Evolutionary conservation across 92 coral and sea anemone species (phyloP).

Genomic region (Zoanthus gigantus): DNA sequence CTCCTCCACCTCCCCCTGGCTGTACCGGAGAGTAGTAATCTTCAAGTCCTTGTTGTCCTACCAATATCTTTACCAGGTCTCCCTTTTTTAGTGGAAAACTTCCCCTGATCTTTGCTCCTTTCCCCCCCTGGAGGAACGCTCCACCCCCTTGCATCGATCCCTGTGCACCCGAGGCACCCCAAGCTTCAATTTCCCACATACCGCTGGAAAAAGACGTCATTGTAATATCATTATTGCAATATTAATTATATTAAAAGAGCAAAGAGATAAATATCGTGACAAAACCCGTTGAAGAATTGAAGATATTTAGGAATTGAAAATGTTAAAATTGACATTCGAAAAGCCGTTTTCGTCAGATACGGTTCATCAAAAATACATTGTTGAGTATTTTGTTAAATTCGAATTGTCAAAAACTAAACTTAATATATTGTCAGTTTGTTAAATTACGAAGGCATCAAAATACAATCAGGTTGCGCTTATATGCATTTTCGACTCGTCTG

Average conservation of each 20-base stretch:
- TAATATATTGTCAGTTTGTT: not conserved
- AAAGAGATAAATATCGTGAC: too few species aligned
- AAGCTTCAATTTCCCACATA: conserved; percentile 91
- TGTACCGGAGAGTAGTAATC: conserved; percentile 59
- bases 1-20: conserved; percentile 99
- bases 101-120: conserved; percentile 86
- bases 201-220: conserved; percentile 50
- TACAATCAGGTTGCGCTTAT: not conserved
- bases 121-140: conserved; percentile 79
- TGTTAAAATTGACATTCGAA: not conserved
- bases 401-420: not conserved
- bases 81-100: conserved; percentile 82
- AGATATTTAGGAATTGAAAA: too few species aligned
- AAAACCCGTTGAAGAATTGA: too few species aligned
- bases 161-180: conserved; percentile 96
- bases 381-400: too few species aligned
- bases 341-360: not conserved
- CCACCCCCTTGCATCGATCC: conserved; percentile 86
- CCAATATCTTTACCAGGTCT: conserved; percentile 78
- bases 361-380: not conserved
- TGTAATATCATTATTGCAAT: too few species aligned
- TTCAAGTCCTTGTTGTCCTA: conserved; percentile 96
- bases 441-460: not conserved
- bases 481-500: too few species aligned
- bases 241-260: too few species aligned